phyloP scores from a whole-genome alignment of 1,140 invertebrate species.

The Parapsyche elsis region DNA sequence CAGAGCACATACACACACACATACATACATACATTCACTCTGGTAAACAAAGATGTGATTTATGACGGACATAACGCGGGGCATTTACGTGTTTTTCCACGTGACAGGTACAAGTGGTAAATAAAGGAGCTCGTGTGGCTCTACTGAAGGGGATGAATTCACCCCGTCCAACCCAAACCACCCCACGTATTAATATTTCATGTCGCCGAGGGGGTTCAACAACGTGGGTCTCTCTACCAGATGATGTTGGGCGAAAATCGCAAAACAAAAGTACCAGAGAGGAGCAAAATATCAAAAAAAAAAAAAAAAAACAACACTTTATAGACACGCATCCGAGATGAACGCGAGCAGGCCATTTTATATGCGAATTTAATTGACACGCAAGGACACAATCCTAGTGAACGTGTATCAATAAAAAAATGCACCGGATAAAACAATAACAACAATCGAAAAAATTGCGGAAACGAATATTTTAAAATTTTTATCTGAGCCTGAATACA shows the following conservation, averaged over 20 bases:
- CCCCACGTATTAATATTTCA: conserved; percentile 55
- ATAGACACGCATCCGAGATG: background rate
- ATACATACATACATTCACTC: background rate
- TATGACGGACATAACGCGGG: conserved; percentile 54
- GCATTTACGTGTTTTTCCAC: conserved; percentile 56
- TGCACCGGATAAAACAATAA: too few species aligned
- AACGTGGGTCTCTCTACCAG: background rate
- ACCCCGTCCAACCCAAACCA: conserved; percentile 21
- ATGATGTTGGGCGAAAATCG: conserved; percentile 21
- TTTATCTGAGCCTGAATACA: too few species aligned
- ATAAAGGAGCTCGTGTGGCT: conserved; percentile 55
- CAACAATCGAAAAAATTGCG: too few species aligned
- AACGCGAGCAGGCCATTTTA: too few species aligned
- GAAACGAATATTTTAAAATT: too few species aligned
- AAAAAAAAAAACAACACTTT: background rate
- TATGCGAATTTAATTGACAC: too few species aligned
- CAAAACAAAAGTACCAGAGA: conserved; percentile 1
- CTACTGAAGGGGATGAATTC: conserved; percentile 46
- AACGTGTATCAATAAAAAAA: too few species aligned
- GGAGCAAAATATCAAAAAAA: background rate
- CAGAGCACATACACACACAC: background rate
- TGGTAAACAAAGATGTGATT: conserved; percentile 56
- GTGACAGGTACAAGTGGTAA: conserved; percentile 56
- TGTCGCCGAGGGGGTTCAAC: conserved; percentile 18
- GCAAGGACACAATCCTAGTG: too few species aligned